Conservation (phyloP, 1,140 invertebrate species). For the Varroa destructor region DNA sequence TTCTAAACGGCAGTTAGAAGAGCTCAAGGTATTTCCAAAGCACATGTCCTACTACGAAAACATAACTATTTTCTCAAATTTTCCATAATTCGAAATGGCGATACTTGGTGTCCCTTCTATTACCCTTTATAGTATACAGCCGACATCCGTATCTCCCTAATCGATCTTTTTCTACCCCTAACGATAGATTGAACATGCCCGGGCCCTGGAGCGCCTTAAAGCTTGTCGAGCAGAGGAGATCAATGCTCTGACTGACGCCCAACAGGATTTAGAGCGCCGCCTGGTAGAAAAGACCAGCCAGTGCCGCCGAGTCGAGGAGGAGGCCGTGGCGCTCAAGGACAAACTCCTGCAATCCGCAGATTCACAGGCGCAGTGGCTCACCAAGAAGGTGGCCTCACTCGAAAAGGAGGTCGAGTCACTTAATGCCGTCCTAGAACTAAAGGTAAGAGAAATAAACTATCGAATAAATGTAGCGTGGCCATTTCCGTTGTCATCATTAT, state of each 20-base stretch:
- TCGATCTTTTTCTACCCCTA: too few relatives aligned
- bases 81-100: too few relatives aligned
- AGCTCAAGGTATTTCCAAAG: too few relatives aligned
- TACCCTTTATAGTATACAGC: too few relatives aligned
- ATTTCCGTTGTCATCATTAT: too few relatives aligned
- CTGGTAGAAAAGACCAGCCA: constrained; percentile 31
- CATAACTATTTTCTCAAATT: too few relatives aligned
- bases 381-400: constrained; percentile 30
- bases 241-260: constrained; percentile 32
- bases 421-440: constrained; percentile 36
- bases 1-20: too few relatives aligned
- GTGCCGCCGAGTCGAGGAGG: constrained; percentile 32
- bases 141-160: too few relatives aligned
- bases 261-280: constrained; percentile 31
- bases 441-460: constrained; percentile 1
- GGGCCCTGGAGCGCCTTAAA: constrained; percentile 12
- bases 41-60: too few relatives aligned
- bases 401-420: constrained; percentile 35
- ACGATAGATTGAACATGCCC: constrained; percentile 6
- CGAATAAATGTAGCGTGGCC: too few relatives aligned
- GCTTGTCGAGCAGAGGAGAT: constrained; percentile 25
- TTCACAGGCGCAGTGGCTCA: constrained; percentile 32
- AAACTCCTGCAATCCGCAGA: constrained; percentile 31
- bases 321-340: constrained; percentile 32
- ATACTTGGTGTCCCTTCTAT: too few relatives aligned